These are phyloP conservation scores for Drosophila meridiana DNA, from an alignment of 2,888 invertebrate species.

Conservation along the genomic window DNA sequence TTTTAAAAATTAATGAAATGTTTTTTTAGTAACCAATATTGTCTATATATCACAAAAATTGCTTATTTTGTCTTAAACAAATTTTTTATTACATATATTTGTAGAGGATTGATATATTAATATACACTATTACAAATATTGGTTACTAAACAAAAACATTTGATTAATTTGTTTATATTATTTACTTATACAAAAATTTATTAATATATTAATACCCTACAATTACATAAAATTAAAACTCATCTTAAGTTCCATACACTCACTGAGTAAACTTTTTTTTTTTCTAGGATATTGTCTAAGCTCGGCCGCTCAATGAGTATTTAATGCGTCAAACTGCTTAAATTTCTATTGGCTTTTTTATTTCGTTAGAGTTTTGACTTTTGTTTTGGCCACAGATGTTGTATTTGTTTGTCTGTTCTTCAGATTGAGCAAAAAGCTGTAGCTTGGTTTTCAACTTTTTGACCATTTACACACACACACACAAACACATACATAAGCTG, in stretches of 20 bases:
- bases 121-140: no score
- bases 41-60: no score
- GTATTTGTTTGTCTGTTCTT: constrained; percentile 37
- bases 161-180: no score
- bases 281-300: constrained; percentile 23
- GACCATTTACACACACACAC: constrained; percentile 46
- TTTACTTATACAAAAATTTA: no score
- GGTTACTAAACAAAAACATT: no score
- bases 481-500: constrained; percentile 2
- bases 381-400: constrained; percentile 74
- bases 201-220: no score
- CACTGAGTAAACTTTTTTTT: not conserved
- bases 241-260: not conserved
- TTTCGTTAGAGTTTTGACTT: constrained; percentile 64
- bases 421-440: constrained; percentile 66
- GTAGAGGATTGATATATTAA: no score
- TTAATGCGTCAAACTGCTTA: constrained; percentile 80
- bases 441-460: constrained; percentile 77
- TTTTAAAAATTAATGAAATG: no score
- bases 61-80: no score
- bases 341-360: constrained; percentile 77
- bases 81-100: no score
- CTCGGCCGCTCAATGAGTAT: constrained; percentile 65
- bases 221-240: no score
- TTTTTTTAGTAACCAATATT: no score